phyloP scores from a whole-genome alignment of 2,797 vertebrate species.

The Ptychobarbus kaznakovi region DNA sequence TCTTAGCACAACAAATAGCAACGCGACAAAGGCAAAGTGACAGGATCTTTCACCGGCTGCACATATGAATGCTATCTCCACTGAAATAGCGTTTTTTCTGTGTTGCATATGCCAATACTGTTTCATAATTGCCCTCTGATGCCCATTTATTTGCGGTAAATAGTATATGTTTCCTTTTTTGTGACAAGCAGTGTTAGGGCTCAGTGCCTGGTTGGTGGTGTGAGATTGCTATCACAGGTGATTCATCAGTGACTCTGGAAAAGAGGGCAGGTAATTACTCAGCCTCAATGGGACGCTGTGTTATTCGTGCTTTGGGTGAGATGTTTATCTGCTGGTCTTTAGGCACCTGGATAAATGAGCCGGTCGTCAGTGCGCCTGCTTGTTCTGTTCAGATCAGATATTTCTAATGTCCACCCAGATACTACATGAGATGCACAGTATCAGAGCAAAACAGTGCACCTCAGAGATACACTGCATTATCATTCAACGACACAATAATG shows the following conservation, averaged over 20 bases:
- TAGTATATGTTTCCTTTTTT: conserved; percentile 1
- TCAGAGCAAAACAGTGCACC: not conserved
- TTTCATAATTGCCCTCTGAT: conserved; percentile 41
- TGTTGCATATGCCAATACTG: conserved; percentile 12
- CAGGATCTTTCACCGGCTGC: conserved; percentile 15
- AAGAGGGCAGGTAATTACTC: conserved; percentile 78
- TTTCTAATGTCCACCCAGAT: not conserved
- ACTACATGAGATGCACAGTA: not conserved
- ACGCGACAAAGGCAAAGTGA: conserved; percentile 24
- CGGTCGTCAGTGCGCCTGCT: conserved; percentile 56
- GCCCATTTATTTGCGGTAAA: conserved; percentile 28
- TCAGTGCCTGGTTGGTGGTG: conserved; percentile 52
- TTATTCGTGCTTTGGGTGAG: conserved; percentile 82
- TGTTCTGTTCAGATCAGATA: not conserved
- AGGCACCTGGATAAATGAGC: conserved; percentile 81
- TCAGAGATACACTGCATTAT: not conserved
- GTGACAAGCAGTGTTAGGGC: conserved; percentile 6
- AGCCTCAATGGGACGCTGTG: conserved; percentile 80
- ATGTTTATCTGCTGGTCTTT: conserved; percentile 76
- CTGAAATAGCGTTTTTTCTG: not conserved
- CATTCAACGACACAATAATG: not conserved
- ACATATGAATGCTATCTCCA: not conserved
- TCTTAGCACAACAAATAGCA: conserved; percentile 44
- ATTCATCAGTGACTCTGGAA: conserved; percentile 79
- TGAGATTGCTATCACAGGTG: conserved; percentile 79